A percentile compares a stretch with the other conserved stretches of the same genome.
Conservation (phyloP, 2,888 invertebrate species). For the Anthrax anthrax region DNA sequence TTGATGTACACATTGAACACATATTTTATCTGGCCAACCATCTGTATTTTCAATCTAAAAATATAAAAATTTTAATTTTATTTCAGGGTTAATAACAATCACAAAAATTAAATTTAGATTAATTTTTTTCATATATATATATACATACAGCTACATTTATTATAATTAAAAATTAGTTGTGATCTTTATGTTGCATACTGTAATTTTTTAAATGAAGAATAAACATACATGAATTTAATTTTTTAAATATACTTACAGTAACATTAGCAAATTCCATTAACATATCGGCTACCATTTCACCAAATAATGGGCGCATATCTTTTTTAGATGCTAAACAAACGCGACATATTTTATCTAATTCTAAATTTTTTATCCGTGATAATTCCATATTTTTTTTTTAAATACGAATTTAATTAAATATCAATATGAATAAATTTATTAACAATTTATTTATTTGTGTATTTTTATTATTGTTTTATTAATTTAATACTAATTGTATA, state of each 20-base stretch:
- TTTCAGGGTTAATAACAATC: too few relatives aligned
- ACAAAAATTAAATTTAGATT: too few relatives aligned
- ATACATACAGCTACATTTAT: too few relatives aligned
- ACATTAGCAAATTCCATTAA: constrained; percentile 48
- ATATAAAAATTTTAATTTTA: background rate
- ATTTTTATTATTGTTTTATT: too few relatives aligned
- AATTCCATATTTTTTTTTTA: constrained; percentile 1
- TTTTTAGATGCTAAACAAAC: constrained; percentile 48
- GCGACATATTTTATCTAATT: constrained; percentile 47
- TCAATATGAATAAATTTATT: too few relatives aligned
- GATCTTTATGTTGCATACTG: too few relatives aligned
- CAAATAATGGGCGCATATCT: constrained; percentile 49
- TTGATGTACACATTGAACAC: constrained; percentile 49
- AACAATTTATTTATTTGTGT: too few relatives aligned
- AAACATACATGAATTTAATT: background rate
- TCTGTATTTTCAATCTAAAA: constrained; percentile 41
- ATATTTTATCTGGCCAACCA: constrained; percentile 45
- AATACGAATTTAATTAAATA: too few relatives aligned
- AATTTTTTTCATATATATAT: too few relatives aligned
- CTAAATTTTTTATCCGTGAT: constrained; percentile 28
- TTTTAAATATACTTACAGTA: constrained; percentile 34
- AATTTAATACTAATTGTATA: too few relatives aligned
- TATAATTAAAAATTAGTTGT: too few relatives aligned
- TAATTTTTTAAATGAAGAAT: background rate
- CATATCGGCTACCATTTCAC: constrained; percentile 50